Conservation (phyloP, 2,888 invertebrate species). For the Spisula solida region DNA sequence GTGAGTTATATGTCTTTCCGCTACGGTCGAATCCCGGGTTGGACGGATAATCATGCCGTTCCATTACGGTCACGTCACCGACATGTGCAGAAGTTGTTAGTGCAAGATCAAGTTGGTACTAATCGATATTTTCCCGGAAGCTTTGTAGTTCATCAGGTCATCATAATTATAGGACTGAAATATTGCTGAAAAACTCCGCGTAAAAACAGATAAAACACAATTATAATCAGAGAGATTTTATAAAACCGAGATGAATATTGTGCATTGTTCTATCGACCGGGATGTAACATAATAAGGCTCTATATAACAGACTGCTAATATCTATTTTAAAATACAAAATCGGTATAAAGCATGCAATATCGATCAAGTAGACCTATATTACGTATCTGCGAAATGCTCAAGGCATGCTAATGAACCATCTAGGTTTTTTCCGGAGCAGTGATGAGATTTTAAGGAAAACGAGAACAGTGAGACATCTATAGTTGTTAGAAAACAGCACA, state of each 20-base stretch:
- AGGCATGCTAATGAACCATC: background rate
- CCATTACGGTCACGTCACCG: too few species aligned
- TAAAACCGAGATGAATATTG: background rate
- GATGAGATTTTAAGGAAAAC: background rate
- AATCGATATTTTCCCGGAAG: too few species aligned
- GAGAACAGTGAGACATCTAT: background rate
- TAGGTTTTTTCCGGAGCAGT: background rate
- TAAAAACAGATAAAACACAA: too few species aligned
- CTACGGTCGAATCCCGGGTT: too few species aligned
- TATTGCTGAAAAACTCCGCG: too few species aligned
- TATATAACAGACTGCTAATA: background rate
- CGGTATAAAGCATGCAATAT: constrained; percentile 25
- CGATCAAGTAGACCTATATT: background rate
- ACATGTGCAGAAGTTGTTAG: too few species aligned
- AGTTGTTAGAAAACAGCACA: background rate
- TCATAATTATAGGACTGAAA: too few species aligned
- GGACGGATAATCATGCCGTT: too few species aligned
- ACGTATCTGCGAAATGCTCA: background rate
- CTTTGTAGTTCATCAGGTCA: too few species aligned
- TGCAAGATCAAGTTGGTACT: too few species aligned
- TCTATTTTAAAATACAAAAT: constrained; percentile 4
- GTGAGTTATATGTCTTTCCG: too few species aligned
- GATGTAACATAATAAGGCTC: background rate
- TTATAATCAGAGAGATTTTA: background rate
- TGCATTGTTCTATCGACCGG: background rate